A percentile compares a stretch with the other conserved stretches of the same genome.
phyloP scores from a whole-genome alignment of 2,797 vertebrate genomes.

The Xiphophorus birchmanni region DNA sequence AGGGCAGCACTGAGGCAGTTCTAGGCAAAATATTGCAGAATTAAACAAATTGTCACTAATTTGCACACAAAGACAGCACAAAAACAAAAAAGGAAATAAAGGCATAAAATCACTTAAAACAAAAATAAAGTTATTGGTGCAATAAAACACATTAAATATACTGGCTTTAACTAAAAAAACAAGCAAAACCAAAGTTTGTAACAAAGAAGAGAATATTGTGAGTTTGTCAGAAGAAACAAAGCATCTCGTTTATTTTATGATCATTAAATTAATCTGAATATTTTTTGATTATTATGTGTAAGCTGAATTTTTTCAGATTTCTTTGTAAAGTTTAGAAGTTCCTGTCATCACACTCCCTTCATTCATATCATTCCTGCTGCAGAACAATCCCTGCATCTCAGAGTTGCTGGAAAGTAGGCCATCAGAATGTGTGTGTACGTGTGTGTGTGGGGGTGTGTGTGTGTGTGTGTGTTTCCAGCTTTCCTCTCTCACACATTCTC shows the following conservation, averaged over 20 bases:
- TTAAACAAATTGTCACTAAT: neutral
- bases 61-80: neutral
- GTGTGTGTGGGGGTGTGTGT: slow-evolving; percentile 22
- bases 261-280: neutral
- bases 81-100: neutral
- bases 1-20: too few species aligned
- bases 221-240: neutral
- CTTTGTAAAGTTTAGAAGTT: neutral
- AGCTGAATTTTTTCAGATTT: neutral
- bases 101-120: neutral
- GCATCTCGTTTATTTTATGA: neutral
- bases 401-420: slow-evolving; percentile 74
- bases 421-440: slow-evolving; percentile 38
- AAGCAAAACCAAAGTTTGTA: neutral
- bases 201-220: neutral
- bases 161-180: neutral
- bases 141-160: neutral
- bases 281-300: neutral
- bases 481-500: slow-evolving; percentile 36
- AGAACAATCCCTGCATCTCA: slow-evolving; percentile 58
- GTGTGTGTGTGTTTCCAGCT: slow-evolving; percentile 31
- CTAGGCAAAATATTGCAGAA: too few species aligned
- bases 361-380: slow-evolving; percentile 52
- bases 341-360: slow-evolving; percentile 32
- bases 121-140: neutral